These are phyloP conservation scores for Drosophila trichaetosa DNA, from an alignment of 2,888 invertebrate species.

Conservation along the genomic window DNA sequence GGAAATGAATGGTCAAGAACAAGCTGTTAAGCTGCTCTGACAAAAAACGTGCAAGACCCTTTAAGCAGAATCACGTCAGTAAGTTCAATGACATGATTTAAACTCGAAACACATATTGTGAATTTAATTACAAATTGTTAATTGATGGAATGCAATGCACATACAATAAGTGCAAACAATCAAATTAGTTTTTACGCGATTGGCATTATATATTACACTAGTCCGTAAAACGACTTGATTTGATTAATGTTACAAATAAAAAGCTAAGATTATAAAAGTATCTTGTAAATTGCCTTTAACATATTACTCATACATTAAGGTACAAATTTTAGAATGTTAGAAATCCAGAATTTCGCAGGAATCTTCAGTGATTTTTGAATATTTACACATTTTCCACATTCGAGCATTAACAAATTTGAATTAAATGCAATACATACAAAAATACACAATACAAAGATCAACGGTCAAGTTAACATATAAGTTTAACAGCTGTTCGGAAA, in stretches of 20 bases:
- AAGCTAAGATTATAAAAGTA: background rate
- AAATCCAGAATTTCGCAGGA: too few relatives aligned
- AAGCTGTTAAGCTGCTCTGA: slow-evolving; percentile 1
- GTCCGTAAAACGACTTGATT: background rate
- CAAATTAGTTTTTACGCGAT: background rate
- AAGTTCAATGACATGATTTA: slow-evolving; percentile 46
- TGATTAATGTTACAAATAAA: background rate
- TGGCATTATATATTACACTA: background rate
- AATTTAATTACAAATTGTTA: slow-evolving; percentile 20
- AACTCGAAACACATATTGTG: slow-evolving; percentile 27
- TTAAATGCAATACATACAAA: slow-evolving; percentile 13
- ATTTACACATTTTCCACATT: background rate
- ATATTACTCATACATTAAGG: too few relatives aligned
- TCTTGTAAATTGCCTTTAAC: background rate
- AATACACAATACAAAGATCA: slow-evolving; percentile 12
- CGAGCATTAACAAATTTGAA: slow-evolving; percentile 14
- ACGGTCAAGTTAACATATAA: slow-evolving; percentile 40
- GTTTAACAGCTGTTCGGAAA: slow-evolving; percentile 30
- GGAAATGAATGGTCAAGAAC: slow-evolving; percentile 6
- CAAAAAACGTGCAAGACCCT: slow-evolving; percentile 10
- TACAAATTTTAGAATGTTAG: too few relatives aligned
- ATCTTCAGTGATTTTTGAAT: too few relatives aligned
- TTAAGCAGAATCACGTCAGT: slow-evolving; percentile 4
- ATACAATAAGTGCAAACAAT: slow-evolving; percentile 6
- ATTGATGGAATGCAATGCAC: slow-evolving; percentile 28